Base-by-base conservation (phyloP, 2,797 vertebrate species). In the Chrosomus eos region DNA sequence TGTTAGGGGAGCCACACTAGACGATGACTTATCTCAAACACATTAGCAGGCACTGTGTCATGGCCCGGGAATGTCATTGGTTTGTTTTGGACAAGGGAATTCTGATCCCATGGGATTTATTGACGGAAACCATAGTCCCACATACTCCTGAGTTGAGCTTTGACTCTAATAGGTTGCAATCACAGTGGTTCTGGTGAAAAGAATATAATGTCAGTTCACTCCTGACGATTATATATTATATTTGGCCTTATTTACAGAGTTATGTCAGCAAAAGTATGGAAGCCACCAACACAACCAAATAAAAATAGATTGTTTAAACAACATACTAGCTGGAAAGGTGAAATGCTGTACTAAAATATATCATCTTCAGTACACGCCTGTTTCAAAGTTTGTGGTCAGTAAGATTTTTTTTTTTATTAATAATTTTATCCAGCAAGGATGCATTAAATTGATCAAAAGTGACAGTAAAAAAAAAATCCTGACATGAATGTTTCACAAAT, bases 51-150 rank as follows among this genome's bases (percentile, higher is more conserved):
- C 86, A 80, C 45, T 80, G n/a, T 85, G 80, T 81, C 28, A 76
- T 67, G 67, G 81, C 71, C 43, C 64, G 83, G 77, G 85, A 90
- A 89, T 75, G 86, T 78, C 80, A 88, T 87, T 55, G 77, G 83
- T 88, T 89, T 86, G 89, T 85, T 87, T 90, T 86, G 85, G 83
- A 85, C 53, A 62, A 83, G 81, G 75, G 85, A 82, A 82, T 88
- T 89, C 86, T 82, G 70, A 89, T 89, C 88, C 80, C 5, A 28
- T 26, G 80, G 88, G 88, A 89, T 90, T 83, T 89, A 84, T 71
- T 68, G 55, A 86, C 33, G 82, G 88, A 89, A 90, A 88, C 73
- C 60, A 75, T 43, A n/a, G 86, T 80, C 80, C 77, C 62, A 36
- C 28, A 70, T 72, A 53, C 67, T 76, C 48, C 53, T 43, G 38